Percentiles rank a stretch among this genome's conserved stretches.
Evolutionary conservation across 2,888 invertebrate species (phyloP).

Genomic region (Watsonalla binaria): DNA sequence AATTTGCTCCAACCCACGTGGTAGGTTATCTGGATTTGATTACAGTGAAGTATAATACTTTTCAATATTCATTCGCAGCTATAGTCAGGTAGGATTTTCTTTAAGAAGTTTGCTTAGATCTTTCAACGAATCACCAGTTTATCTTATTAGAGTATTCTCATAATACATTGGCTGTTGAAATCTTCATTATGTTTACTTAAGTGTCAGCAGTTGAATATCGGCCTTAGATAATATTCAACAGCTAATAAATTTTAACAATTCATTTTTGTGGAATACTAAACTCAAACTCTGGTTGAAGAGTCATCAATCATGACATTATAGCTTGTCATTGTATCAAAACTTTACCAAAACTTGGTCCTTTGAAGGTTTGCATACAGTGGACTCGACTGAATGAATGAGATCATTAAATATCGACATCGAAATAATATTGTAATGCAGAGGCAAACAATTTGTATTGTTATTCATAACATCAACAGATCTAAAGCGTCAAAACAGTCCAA

Average conservation of each 20-base stretch:
- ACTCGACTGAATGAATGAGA: background rate
- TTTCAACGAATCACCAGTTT: too few relatives aligned
- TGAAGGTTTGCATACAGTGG: constrained; percentile 8
- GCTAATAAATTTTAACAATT: background rate
- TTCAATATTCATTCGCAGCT: background rate
- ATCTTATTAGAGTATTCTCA: too few relatives aligned
- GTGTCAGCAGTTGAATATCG: too few relatives aligned
- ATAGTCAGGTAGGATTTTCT: background rate
- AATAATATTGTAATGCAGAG: too few relatives aligned
- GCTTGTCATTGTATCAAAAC: constrained; percentile 44
- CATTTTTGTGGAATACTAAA: constrained; percentile 4
- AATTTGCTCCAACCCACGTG: background rate
- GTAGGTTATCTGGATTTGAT: background rate
- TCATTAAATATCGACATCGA: background rate
- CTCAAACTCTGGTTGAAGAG: constrained; percentile 16
- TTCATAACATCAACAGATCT: too few relatives aligned
- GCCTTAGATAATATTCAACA: too few relatives aligned
- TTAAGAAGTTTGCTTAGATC: background rate
- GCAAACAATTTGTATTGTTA: too few relatives aligned
- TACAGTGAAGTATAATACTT: background rate
- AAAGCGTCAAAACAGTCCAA: too few relatives aligned
- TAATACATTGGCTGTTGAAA: too few relatives aligned
- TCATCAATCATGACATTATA: constrained; percentile 38
- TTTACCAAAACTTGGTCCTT: constrained; percentile 21
- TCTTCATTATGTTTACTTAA: too few relatives aligned